Evolutionary conservation across 2,888 invertebrate species (phyloP), one percentile per base, ranked within the genome.

Genomic region (Eristalis intricaria): DNA sequence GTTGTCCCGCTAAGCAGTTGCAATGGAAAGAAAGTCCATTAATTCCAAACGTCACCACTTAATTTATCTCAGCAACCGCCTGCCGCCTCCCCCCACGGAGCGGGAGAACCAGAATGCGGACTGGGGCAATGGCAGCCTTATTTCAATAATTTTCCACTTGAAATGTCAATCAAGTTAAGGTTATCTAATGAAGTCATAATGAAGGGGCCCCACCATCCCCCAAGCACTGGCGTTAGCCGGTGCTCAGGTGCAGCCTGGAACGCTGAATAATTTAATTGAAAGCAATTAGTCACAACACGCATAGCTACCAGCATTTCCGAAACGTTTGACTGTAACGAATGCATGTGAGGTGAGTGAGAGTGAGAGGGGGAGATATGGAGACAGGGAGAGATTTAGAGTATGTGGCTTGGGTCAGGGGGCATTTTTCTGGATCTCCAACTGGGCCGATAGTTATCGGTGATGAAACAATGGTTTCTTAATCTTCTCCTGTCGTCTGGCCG

Each of bases 61-160:
- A 65, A 82, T 76, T 38, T 70, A 82, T 74, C 26, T 74, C 50
- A 70, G 65, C 61, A 40, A n/a, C 65, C 29, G 50, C 64, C 69
- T 61, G 29, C 65, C 29, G 40, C 64, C 69, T 61, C 64, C 69
- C 74, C 69, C 38, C 8, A 26, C 50, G 60, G 26, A 58, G 19
- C 35, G 60, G 63, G 8, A 8, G 11, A n/a, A 38, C 7, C 19
- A 7, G 50, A 50, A n/a, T 50, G 19, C 19, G 50, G 8, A 19
- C 13, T 10, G 13, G 10, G 63, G 22, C 58, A 32, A 50, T 58
- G 32, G 64, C 61, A 61, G 74, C 82, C 78, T 86, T 70, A 86
- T 82, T 86, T 86, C 78, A 78, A 82, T 86, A 86, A 86, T 86
- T 78, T 82, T 82, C 85, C 60, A 82, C 82, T 82, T 78, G 78